Base-by-base conservation (phyloP, 2,888 invertebrate genomes). In the Harpalus rubripes region DNA sequence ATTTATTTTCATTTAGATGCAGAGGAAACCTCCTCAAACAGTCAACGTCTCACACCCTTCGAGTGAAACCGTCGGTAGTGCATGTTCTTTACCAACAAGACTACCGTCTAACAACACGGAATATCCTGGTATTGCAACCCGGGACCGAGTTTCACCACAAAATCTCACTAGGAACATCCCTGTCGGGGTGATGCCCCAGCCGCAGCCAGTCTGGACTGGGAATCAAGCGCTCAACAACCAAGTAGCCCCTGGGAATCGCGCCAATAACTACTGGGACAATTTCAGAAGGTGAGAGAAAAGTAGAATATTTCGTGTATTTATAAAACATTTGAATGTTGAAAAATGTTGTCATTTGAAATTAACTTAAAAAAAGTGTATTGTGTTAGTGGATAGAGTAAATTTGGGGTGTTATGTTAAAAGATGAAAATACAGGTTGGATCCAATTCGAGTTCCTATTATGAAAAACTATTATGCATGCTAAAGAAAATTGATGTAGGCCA, bases 211-310 rank as follows among this genome's bases (percentile, higher is more conserved):
- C 87, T 91, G 89, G 92, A 90, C 90, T 86, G 91, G 91, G 72
- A 90, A 87, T 41, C 87, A 94, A 87, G 94, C 95, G 0, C 92
- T 97, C 65, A 97, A 97, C 91, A 97, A 97, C 91, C 97, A 97
- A 92, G 97, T 97, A 81, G 96, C 97, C 58, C 97, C 97, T 52
- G 97, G 97, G 39, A 97, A 96, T 91, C 93, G 97, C 87, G 97
- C 97, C 84, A 98, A 98, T 91, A 98, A 98, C 92, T 98, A 97
- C 91, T 97, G 97, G 97, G 97, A 98, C 90, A 97, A 98, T 92
- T 97, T 98, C 91, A 93, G 97, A 92, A 97, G 97, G 97, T 96
- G 95, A 93, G 88, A 88, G 84, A 81, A 63, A 72, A 32, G 5
- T 32, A 32, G 3, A 32, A 5, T 32, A 32, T 32, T 32, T 32